These are phyloP conservation scores for Philypnodon macrostomus DNA, from an alignment of 2,797 vertebrate species.

Conservation along the genomic window DNA sequence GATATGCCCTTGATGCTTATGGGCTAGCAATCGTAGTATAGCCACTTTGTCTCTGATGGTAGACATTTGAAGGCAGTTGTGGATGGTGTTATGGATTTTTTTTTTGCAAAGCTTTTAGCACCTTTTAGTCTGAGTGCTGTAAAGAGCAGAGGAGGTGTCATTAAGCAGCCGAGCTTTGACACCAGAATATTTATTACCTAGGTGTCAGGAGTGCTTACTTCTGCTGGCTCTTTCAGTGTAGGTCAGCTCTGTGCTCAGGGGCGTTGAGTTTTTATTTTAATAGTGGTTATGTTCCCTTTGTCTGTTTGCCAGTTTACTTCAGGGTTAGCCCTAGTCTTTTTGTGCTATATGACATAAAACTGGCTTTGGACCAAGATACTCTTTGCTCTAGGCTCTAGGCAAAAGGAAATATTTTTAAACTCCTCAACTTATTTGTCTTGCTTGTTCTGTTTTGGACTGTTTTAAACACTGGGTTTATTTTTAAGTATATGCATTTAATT, in stretches of 20 bases:
- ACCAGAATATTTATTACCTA: constrained; percentile 30
- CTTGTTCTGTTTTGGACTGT: constrained; percentile 21
- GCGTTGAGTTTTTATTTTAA: constrained; percentile 50
- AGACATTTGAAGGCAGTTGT: constrained; percentile 30
- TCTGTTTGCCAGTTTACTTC: constrained; percentile 60
- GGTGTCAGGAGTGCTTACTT: constrained; percentile 27
- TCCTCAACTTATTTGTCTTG: constrained; percentile 26
- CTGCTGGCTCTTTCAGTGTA: constrained; percentile 10
- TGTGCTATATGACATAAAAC: constrained; percentile 87
- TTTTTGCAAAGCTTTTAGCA: constrained; percentile 57
- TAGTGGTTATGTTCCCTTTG: constrained; percentile 57
- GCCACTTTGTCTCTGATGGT: constrained; percentile 28
- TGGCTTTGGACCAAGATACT: constrained; percentile 85
- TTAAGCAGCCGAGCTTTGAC: constrained; percentile 39
- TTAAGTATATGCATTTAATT: too few relatives aligned
- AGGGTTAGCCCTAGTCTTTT: constrained; percentile 86
- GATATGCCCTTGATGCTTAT: constrained; percentile 21
- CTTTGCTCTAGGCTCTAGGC: constrained; percentile 84
- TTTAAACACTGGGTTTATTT: constrained; percentile 14
- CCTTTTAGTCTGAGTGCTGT: constrained; percentile 41
- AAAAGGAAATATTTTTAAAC: too few relatives aligned
- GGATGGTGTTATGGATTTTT: constrained; percentile 25
- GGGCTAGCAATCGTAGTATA: constrained; percentile 30
- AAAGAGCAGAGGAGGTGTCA: constrained; percentile 37
- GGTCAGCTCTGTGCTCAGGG: constrained; percentile 33